Evolutionary conservation across 2,797 vertebrate genomes (phyloP).

Genomic region (Cyclopterus lumpus): DNA sequence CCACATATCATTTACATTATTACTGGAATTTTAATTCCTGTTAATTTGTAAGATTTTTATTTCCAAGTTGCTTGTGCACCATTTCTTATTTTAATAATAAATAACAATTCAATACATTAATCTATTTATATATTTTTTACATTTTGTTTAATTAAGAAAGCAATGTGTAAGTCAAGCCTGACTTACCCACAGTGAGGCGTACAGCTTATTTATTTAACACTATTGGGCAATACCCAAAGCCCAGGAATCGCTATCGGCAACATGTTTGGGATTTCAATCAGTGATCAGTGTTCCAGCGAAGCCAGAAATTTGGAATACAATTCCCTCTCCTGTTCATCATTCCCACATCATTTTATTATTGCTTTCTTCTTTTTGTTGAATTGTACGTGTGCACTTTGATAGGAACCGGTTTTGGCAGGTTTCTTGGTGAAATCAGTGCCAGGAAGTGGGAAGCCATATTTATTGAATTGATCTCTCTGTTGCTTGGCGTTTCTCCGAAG

Average conservation of each 20-base stretch:
- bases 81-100: background rate
- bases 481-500: constrained; percentile 58
- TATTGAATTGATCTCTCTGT: constrained; percentile 61
- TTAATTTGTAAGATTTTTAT: background rate
- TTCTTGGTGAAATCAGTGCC: constrained; percentile 57
- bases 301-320: background rate
- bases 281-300: background rate
- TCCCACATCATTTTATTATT: constrained; percentile 10
- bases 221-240: background rate
- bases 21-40: background rate
- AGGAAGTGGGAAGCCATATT: constrained; percentile 51
- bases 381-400: constrained; percentile 14
- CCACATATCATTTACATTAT: background rate
- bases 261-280: constrained; percentile 1
- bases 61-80: background rate
- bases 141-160: background rate
- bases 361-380: background rate
- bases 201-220: background rate
- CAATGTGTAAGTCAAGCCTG: background rate
- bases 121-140: background rate
- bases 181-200: background rate
- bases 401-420: constrained; percentile 39
- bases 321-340: constrained; percentile 13
- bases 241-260: background rate
- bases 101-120: background rate